A percentile compares a stretch with the other conserved stretches of the same genome.
Evolutionary conservation across 2,888 invertebrate species (phyloP).

Genomic region (Taphrorychus bicolor): DNA sequence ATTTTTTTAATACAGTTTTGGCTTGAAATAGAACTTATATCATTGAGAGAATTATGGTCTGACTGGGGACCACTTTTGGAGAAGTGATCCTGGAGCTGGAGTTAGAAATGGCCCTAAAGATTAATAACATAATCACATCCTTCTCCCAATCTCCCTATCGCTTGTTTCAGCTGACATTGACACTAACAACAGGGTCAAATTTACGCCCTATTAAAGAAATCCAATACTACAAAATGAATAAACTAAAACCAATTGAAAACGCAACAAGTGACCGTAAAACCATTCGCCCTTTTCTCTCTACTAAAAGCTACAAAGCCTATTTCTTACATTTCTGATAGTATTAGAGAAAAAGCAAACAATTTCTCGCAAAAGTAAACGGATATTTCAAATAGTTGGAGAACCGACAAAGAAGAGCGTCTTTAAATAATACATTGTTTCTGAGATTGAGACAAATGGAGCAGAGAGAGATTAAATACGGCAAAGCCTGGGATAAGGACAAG

Average conservation of each 20-base stretch:
- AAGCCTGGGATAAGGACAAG: constrained; percentile 44
- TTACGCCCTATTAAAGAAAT: too few relatives aligned
- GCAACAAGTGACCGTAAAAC: background rate
- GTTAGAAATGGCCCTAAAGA: too few relatives aligned
- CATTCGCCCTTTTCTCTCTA: background rate
- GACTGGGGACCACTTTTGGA: too few relatives aligned
- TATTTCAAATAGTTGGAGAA: constrained; percentile 33
- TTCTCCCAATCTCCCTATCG: too few relatives aligned
- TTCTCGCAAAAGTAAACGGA: constrained; percentile 6
- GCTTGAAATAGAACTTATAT: too few relatives aligned
- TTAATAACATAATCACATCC: too few relatives aligned
- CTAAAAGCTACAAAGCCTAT: background rate
- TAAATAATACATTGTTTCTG: constrained; percentile 61
- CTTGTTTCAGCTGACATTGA: too few relatives aligned
- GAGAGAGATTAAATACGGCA: constrained; percentile 57
- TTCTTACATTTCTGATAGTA: background rate
- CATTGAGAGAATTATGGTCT: too few relatives aligned
- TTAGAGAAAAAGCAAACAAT: background rate
- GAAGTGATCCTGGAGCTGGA: too few relatives aligned
- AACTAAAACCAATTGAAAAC: background rate
- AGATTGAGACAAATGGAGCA: constrained; percentile 62
- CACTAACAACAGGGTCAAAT: too few relatives aligned
- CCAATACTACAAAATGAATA: too few relatives aligned
- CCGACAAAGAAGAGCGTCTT: constrained; percentile 48
- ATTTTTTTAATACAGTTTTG: too few relatives aligned